A percentile compares a stretch with the other conserved stretches of the same genome.
Evolutionary conservation across 2,113 vertebrate genomes (phyloP).

Genomic region (Canis aureus): DNA sequence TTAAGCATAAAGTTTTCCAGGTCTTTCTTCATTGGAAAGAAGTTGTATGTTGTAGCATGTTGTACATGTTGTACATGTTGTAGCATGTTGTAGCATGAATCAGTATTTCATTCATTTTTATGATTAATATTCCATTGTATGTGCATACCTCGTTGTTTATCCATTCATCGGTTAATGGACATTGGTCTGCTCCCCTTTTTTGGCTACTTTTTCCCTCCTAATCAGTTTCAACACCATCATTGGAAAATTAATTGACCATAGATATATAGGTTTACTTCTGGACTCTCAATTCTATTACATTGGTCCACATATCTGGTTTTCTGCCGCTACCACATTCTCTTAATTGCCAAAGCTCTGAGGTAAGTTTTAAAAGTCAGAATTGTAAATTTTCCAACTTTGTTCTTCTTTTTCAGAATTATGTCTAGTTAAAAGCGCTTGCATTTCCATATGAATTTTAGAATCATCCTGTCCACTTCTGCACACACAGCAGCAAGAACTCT

Average conservation of each 20-base stretch:
- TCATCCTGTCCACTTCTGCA: not conserved
- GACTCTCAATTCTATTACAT: not conserved
- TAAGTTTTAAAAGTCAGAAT: not conserved
- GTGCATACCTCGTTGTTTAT: not conserved
- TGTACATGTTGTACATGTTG: no score
- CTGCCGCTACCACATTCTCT: not conserved
- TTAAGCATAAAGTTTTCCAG: not conserved
- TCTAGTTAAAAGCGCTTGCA: not conserved
- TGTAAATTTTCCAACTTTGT: not conserved
- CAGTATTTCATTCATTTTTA: not conserved
- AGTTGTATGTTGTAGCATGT: no score
- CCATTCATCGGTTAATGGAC: not conserved
- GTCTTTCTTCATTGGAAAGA: not conserved
- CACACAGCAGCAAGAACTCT: not conserved
- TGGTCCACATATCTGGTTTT: not conserved
- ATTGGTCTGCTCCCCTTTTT: not conserved
- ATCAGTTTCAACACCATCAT: not conserved
- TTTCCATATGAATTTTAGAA: not conserved
- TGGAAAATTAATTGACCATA: not conserved
- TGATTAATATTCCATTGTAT: not conserved
- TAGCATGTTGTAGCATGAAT: not conserved
- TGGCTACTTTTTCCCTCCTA: not conserved
- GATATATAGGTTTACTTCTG: not conserved
- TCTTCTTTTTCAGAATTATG: not conserved
- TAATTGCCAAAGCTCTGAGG: not conserved